Percentiles rank a stretch among this genome's conserved stretches.
Evolutionary conservation across 64 coral and sea anemone species (phyloP).

Genomic region (Montipora capricornis): DNA sequence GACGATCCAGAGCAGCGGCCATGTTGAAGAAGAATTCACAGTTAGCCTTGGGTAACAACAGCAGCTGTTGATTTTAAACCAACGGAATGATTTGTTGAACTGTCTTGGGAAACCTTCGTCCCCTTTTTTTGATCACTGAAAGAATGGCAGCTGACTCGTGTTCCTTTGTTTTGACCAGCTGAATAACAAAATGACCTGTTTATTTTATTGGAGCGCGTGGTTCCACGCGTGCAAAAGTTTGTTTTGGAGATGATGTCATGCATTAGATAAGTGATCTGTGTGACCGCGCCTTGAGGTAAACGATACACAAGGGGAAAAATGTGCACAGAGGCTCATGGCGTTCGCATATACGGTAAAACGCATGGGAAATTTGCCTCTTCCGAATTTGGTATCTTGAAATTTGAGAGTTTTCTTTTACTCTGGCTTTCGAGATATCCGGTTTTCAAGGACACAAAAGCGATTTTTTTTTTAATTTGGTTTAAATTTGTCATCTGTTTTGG

Average conservation of each 20-base stretch:
- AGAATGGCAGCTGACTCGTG: slow-evolving; percentile 1
- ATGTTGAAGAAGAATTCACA: not conserved
- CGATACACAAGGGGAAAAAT: no score
- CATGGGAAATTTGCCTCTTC: no score
- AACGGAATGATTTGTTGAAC: not conserved
- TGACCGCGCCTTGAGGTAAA: not conserved
- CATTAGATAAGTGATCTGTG: not conserved
- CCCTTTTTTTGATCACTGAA: not conserved
- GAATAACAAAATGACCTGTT: slow-evolving; percentile 33
- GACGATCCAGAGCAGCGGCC: slow-evolving; percentile 15
- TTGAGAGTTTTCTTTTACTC: no score
- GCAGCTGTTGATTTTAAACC: not conserved
- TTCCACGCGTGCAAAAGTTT: not conserved
- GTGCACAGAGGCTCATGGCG: no score
- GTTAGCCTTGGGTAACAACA: not conserved
- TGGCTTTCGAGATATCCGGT: no score
- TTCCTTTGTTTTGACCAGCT: slow-evolving; percentile 22
- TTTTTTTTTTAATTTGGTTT: no score
- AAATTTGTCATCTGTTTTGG: no score
- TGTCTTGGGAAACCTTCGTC: not conserved
- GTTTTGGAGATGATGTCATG: slow-evolving; percentile 3
- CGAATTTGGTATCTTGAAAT: no score
- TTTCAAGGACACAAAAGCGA: no score
- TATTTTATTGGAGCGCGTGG: slow-evolving; percentile 5
- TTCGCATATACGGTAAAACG: no score